Base-by-base conservation (phyloP, 2,888 invertebrate genomes). In the Tetrapedia diversipes region DNA sequence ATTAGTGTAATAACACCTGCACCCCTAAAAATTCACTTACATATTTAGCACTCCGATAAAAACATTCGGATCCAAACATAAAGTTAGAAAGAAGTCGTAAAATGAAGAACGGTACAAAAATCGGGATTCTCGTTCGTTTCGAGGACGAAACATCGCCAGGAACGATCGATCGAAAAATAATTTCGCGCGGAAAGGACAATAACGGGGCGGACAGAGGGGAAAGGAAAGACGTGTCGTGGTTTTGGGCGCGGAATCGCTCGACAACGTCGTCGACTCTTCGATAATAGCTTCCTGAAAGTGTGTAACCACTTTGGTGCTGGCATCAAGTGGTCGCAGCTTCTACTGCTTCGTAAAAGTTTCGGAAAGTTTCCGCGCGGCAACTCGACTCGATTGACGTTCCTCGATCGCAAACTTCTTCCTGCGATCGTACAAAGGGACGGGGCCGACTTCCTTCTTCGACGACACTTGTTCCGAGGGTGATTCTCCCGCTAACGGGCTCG, bases 231-330 rank as follows among this genome's bases (percentile, higher is more conserved):
- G 59, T 69, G 72, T 72, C 57, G 61, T 43, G 72, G 75, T 80
- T 80, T 79, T 56, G 43, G 14, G 34, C 24, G 34, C 29, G 45
- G 19, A 69, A 72, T 47, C 56, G 57, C 53, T 61, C 51, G 45
- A 49, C 56, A 69, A 61, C 27, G 51, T 54, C 47, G 51, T 54
- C 68, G 61, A 19, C 56, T 72, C 68, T 43, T 60, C 80, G 85
- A 81, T 82, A 83, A 85, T 85, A 82, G 82, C 78, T 82, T 80
- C 65, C 75, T 77, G 67, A 82, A 84, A 84, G 85, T 79, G 81
- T 84, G 85, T 80, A 82, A 83, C 85, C 82, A 83, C 84, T 86
- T 82, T 69, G 75, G 81, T 69, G 77, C 68, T 76, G 72, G 76
- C 72, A 79, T 76, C 81, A 76, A 79, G 75, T 76, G 78, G 69